A percentile compares a stretch with the other conserved stretches of the same genome.
Evolutionary conservation across 1,140 invertebrate species (phyloP).

Genomic region (Panagrolaimus sp.): DNA sequence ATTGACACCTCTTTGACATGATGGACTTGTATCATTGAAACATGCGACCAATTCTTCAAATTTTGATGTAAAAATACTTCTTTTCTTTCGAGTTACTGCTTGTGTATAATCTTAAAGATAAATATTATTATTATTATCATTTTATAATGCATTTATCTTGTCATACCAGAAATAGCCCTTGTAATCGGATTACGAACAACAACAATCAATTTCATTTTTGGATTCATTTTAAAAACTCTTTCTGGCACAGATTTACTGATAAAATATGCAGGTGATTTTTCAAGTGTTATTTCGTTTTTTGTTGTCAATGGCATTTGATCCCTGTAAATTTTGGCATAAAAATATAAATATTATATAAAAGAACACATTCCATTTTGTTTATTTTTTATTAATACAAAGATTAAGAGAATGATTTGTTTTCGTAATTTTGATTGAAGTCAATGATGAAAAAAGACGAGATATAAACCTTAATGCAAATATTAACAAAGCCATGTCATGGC

Average conservation of each 20-base stretch:
- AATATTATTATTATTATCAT: background rate
- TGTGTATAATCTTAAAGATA: constrained; percentile 49
- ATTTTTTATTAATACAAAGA: background rate
- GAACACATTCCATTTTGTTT: background rate
- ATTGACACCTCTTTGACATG: constrained; percentile 65
- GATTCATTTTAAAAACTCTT: constrained; percentile 78
- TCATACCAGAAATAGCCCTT: constrained; percentile 75
- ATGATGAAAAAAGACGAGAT: background rate
- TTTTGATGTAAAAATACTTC: constrained; percentile 65
- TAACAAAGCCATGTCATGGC: background rate
- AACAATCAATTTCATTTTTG: constrained; percentile 74
- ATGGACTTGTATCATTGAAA: constrained; percentile 59
- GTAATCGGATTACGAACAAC: constrained; percentile 87
- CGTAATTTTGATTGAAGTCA: background rate
- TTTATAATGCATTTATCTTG: background rate
- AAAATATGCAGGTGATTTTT: constrained; percentile 89
- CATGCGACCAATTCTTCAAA: constrained; percentile 78
- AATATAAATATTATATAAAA: background rate
- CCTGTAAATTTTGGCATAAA: constrained; percentile 59
- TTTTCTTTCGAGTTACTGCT: constrained; percentile 64
- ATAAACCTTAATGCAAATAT: background rate
- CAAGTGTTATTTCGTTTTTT: constrained; percentile 81
- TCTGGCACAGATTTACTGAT: constrained; percentile 77
- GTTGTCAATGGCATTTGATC: constrained; percentile 78
- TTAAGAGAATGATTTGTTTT: background rate